Base-by-base conservation (phyloP, 2,113 vertebrate species). In the Naja naja region DNA sequence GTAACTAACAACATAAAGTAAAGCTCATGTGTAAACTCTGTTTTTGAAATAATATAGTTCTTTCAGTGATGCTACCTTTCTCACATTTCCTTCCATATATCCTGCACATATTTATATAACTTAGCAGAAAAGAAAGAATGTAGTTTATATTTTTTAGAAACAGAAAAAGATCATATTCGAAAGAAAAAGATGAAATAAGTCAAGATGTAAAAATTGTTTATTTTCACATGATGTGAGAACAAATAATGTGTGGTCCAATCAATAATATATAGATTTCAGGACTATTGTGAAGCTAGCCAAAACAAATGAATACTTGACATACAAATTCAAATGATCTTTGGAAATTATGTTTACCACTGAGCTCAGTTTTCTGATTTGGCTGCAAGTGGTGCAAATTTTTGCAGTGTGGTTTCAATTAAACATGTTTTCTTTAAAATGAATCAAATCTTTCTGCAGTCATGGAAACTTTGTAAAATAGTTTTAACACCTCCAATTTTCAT, bases 351-450 rank as follows among this genome's bases (percentile, higher is more conserved):
- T 91, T 56, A 58, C 69, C 93, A 43, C 60, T 91, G 81, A 93
- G 89, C 23, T 91, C 92, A 22, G 53, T 22, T 20, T 88, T 93
- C 53, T 58, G 91, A 95, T 55, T 95, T 94, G 92, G 39, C 93
- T 95, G 87, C 20, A 3, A 74, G 16, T 64, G 56, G 86, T 52
- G 3, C 39, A 49, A 87, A 16, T 22, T 89, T 91, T 91, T 3
- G 4, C 43, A 11, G 64, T 25, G 20, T 4, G 92, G 12, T 81
- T 81, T 81, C 34, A 81, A 81, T 81, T 81, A 91, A 90, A 69
- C 88, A 0, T 96, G 12, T 85, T 95, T 96, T 96, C 90, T 92
- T 95, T 9, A 90, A 20, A 54, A 81, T 1, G 86, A 30, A 1
- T 10, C 2, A 95, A 94, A 95, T n/a, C 0, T 22, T 94, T 74